Percentiles rank a stretch among this genome's conserved stretches.
Conservation (phyloP, 2,113 vertebrate species). For the Bos indicus region DNA sequence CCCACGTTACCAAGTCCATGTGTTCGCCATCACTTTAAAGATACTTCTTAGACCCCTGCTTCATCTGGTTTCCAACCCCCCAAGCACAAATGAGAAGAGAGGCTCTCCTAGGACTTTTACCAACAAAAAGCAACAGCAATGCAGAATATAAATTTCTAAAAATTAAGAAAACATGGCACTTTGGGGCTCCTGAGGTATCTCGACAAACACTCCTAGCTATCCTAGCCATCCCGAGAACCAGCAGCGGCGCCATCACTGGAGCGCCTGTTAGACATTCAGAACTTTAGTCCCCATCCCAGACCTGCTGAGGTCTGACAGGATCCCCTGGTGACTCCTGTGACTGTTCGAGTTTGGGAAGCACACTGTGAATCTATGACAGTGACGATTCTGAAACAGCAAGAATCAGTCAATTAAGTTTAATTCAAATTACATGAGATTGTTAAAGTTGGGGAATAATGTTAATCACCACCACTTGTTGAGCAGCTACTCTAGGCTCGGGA, state of each 20-base stretch:
- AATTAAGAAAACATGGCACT: neutral
- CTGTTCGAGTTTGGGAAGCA: neutral
- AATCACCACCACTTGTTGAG: neutral
- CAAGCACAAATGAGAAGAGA: neutral
- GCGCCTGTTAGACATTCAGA: neutral
- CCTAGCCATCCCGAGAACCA: neutral
- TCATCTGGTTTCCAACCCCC: neutral
- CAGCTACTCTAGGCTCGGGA: neutral
- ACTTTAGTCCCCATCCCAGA: neutral
- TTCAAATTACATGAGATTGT: neutral
- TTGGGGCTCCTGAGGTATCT: neutral
- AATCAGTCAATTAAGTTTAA: neutral
- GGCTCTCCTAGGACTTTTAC: neutral
- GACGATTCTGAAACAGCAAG: neutral
- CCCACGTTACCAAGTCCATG: neutral
- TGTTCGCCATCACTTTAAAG: neutral
- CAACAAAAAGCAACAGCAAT: neutral
- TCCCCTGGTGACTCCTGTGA: neutral
- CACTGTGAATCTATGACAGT: neutral
- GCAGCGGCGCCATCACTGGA: neutral
- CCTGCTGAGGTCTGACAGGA: neutral
- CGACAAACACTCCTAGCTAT: neutral
- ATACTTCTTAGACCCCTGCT: neutral
- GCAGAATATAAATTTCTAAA: neutral
- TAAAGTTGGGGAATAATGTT: neutral